Evolutionary conservation across 2,888 invertebrate genomes (phyloP), one percentile per base, ranked within the genome.

Genomic region (Poecilus cupreus): DNA sequence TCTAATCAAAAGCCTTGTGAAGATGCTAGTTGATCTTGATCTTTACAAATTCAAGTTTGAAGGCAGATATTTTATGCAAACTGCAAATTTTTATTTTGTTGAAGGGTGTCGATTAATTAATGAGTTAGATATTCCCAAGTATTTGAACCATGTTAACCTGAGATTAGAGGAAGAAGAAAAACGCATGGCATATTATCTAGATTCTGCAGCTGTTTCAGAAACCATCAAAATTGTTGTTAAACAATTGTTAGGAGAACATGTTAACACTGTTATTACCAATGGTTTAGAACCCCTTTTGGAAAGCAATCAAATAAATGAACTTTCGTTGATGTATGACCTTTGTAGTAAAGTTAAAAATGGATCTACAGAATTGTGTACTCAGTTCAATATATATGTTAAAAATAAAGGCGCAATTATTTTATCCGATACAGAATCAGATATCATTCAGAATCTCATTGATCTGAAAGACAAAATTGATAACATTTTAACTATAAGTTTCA

Each of bases 381-480:
- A 96, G 87, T 98, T 98, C 87, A 96, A 96, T 87, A 93, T 94
- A 82, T 98, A 96, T 88, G 97, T 99, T 81, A 97, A 98, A 94
- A 96, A 96, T 91, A 95, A 95, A 89, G 99, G 99, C 49, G 93
- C 95, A 83, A 94, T 95, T 83, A 96, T 98, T 90, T 97, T 99
- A 24, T 96, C 97, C 87, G 96, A 98, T 89, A 95, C 96, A 0
- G 97, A 97, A 87, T 96, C 98, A 86, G 98, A 99, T 88, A 96
- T 99, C 96, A 98, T 99, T 39, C 95, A 96, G 85, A 97, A 97
- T 87, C 90, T 99, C 82, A 91, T 99, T 82, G 96, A 97, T 86
- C 98, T 99, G 89, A 99, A 99, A 89, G 97, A 98, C 87, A 96
- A 96, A 90, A 93, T 98, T 90, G 98, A 99, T 90, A 93, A 95